phyloP scores from a whole-genome alignment of 2,797 vertebrate species.

The Pangasius macronema region DNA sequence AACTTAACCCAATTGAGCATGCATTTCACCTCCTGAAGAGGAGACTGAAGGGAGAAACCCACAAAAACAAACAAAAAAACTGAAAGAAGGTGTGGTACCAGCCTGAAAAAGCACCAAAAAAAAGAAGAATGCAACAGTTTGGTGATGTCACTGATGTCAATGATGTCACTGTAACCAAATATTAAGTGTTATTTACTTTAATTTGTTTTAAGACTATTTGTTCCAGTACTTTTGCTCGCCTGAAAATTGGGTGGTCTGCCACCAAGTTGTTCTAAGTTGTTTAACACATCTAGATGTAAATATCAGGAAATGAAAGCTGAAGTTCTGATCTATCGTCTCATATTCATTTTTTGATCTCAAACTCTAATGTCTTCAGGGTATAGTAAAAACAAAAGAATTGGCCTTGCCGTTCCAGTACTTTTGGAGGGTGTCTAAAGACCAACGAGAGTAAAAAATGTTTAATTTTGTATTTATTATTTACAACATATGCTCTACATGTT shows the following conservation, averaged over 20 bases:
- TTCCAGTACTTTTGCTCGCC: neutral
- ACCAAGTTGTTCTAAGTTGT: neutral
- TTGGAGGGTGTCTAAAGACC: neutral
- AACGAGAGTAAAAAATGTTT: neutral
- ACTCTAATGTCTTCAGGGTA: neutral
- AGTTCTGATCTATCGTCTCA: neutral
- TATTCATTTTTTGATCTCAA: neutral
- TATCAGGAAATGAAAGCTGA: neutral
- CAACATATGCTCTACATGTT: neutral
- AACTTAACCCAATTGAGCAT: neutral
- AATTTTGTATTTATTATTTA: neutral
- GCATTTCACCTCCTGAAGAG: neutral
- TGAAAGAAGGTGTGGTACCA: neutral
- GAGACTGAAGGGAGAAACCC: neutral
- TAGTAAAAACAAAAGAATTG: neutral
- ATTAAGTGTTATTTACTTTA: neutral
- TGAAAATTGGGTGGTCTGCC: neutral
- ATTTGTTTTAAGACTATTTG: neutral
- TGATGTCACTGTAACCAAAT: neutral
- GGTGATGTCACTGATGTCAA: too few species aligned
- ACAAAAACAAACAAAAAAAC: neutral
- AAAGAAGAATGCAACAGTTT: neutral
- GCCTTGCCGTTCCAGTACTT: neutral
- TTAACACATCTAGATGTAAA: neutral
- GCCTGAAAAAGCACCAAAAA: neutral